Evolutionary conservation across 2,113 vertebrate genomes (phyloP), one percentile per base, ranked within the genome.

Genomic region (Corythaixoides concolor): DNA sequence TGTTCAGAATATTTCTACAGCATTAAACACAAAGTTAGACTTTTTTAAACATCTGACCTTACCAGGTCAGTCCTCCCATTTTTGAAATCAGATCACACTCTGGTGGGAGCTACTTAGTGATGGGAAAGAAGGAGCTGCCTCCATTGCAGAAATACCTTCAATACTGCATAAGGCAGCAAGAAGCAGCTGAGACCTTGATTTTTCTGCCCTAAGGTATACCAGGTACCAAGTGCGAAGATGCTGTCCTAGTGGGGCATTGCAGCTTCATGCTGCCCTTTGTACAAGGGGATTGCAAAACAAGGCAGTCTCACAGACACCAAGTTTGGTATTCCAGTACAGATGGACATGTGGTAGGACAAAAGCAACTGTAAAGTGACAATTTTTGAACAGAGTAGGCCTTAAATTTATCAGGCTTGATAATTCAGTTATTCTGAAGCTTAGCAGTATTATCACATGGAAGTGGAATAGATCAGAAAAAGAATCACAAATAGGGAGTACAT

Each of bases 31-130:
- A 60, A 70, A 26, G 20, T 24, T 37, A 41, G 35, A 43, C 9
- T 49, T 85, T 79, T 62, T 35, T 49, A 80, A 81, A 78, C 33
- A 72, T 32, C 24, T 76, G 47, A 53, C 63, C 69, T 60, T 53
- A 50, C 2, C 0, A 0, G 3, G 23, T 66, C 50, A 80, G 45
- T 49, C 14, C 6, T 64, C 23, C 27, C 12, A 30, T 56, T 72
- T 53, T 9, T 81, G 27, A 66, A 41, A 52, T 28, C 43, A 69
- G 26, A 87, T 6, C 28, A 26, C 15, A 15, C n/a, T 30, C 33
- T 72, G 6, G 2, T 37, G 15, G 5, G 20, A 66, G 6, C 3
- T 76, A 11, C 15, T 50, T 80, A 47, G 19, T 56, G 7, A 33
- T 39, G 4, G 20, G 39, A 84, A 76, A 68, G 28, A n/a, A 84